Evolutionary conservation across 2,113 vertebrate genomes (phyloP).

Genomic region (Mustelus asterias): DNA sequence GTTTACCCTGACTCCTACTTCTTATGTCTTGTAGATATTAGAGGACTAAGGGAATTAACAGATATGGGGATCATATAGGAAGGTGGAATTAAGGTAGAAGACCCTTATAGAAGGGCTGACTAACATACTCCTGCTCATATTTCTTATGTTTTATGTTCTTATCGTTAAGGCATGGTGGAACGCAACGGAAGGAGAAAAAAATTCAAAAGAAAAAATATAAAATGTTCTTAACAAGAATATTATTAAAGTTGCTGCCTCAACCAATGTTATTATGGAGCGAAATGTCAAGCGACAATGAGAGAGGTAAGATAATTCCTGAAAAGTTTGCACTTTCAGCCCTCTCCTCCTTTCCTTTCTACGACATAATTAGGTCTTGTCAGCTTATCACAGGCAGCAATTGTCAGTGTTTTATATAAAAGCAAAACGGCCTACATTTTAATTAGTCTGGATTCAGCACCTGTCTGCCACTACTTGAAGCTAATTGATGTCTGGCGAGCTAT

Average conservation of each 20-base stretch:
- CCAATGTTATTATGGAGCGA: constrained; percentile 14
- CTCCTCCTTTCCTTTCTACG: neutral
- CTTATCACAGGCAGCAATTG: constrained; percentile 31
- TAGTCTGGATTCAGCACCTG: constrained; percentile 33
- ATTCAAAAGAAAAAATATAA: neutral
- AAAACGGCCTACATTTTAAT: constrained; percentile 33
- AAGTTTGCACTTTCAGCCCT: constrained; percentile 27
- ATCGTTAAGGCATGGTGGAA: neutral
- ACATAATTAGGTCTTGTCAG: constrained; percentile 34
- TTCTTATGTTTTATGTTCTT: too few relatives aligned
- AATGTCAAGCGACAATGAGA: constrained; percentile 9
- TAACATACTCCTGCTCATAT: neutral
- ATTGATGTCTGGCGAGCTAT: constrained; percentile 31
- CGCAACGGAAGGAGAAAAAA: neutral
- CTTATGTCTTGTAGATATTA: neutral
- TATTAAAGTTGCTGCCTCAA: neutral
- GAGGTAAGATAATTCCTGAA: constrained; percentile 17
- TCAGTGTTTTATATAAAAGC: constrained; percentile 31
- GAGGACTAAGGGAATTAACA: neutral
- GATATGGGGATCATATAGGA: neutral
- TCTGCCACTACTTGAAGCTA: constrained; percentile 27
- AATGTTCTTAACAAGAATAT: neutral
- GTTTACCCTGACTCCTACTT: neutral
- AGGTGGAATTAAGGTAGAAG: neutral
- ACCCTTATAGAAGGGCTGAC: neutral